These are phyloP conservation scores for Ommatoiulus sabulosus DNA, from an alignment of 2,888 invertebrate species.

Conservation along the genomic window DNA sequence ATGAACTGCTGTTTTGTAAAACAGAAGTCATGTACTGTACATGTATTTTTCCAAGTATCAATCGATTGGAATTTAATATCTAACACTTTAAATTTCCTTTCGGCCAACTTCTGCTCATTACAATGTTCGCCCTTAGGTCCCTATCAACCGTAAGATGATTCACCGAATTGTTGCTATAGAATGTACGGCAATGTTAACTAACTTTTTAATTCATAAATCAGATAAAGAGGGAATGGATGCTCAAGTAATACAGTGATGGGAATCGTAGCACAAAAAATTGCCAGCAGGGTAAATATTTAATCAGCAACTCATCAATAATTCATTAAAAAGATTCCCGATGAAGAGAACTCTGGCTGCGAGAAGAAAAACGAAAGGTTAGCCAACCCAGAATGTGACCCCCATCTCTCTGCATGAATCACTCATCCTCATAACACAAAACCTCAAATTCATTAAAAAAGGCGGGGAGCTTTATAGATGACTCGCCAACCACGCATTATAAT, in stretches of 20 bases:
- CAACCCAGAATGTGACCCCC: slow-evolving; percentile 30
- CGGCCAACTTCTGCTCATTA: background rate
- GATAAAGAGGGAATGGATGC: background rate
- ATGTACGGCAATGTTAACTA: slow-evolving; percentile 10
- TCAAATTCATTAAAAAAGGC: background rate
- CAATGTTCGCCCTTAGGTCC: background rate
- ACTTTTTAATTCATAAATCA: slow-evolving; percentile 36
- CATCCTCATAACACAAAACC: background rate
- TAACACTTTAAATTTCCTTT: background rate
- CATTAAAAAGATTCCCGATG: background rate
- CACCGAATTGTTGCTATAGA: background rate
- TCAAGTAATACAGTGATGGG: background rate
- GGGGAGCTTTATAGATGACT: background rate
- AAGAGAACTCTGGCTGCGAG: background rate
- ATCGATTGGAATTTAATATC: background rate
- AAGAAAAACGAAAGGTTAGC: slow-evolving; percentile 7
- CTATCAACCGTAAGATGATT: background rate
- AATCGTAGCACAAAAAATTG: background rate
- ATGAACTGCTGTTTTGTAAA: no score
- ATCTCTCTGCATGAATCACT: background rate
- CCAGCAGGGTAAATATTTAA: slow-evolving; percentile 47
- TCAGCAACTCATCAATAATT: slow-evolving; percentile 45
- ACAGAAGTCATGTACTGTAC: background rate
- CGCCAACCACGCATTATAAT: background rate
- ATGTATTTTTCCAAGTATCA: background rate